phyloP scores from a whole-genome alignment of 1,140 invertebrate genomes.

The Phocides pigmalion region DNA sequence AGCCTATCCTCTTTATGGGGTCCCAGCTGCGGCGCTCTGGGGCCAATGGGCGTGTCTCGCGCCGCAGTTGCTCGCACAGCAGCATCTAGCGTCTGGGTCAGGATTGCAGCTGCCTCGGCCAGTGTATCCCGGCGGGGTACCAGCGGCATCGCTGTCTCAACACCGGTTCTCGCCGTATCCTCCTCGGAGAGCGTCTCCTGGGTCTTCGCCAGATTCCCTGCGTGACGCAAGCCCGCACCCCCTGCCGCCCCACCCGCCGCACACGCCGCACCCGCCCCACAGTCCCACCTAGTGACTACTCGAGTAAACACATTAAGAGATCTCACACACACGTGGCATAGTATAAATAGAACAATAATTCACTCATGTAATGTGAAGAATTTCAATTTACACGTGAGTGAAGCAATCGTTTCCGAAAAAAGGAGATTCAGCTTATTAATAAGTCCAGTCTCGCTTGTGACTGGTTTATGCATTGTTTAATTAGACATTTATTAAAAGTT shows the following conservation, averaged over 20 bases:
- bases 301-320: conserved; percentile 48
- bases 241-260: conserved; percentile 58
- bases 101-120: conserved; percentile 82
- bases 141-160: conserved; percentile 77
- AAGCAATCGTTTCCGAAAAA: conserved; percentile 3
- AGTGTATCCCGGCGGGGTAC: conserved; percentile 77
- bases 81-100: conserved; percentile 76
- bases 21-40: conserved; percentile 84
- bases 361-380: conserved; percentile 8
- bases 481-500: conserved; percentile 19
- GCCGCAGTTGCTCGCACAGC: conserved; percentile 83
- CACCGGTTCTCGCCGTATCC: conserved; percentile 86
- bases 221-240: conserved; percentile 83
- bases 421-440: neutral
- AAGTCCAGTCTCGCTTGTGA: neutral
- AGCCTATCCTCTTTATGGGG: conserved; percentile 86
- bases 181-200: conserved; percentile 72
- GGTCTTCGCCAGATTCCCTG: conserved; percentile 84
- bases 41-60: conserved; percentile 86
- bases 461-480: neutral
- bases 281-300: conserved; percentile 82
- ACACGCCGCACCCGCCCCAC: conserved; percentile 77
- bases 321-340: conserved; percentile 39
- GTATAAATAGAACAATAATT: conserved; percentile 40
- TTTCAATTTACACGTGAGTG: neutral